A percentile compares a stretch with the other conserved stretches of the same genome.
Evolutionary conservation across 2,888 invertebrate species (phyloP).

Genomic region (Liodrosophila aerea): DNA sequence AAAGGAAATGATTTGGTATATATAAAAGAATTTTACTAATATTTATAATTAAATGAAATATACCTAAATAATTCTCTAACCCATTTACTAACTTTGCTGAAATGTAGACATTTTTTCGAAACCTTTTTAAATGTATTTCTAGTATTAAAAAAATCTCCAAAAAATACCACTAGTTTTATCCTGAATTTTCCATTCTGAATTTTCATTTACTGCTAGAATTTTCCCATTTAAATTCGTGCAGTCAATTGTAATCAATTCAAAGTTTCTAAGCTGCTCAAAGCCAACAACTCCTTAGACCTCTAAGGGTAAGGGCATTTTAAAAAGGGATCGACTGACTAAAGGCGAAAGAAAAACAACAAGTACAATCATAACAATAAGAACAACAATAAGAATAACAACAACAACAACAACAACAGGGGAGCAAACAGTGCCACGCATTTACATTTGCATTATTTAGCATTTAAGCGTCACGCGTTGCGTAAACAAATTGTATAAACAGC

Average conservation of each 20-base stretch:
- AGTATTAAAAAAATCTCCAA: no score
- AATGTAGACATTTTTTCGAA: no score
- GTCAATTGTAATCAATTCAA: no score
- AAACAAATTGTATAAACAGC: conserved; percentile 74
- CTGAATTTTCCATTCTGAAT: no score
- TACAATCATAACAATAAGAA: conserved; percentile 11
- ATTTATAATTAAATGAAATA: no score
- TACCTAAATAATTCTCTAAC: no score
- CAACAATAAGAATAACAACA: conserved; percentile 9
- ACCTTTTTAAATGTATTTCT: no score
- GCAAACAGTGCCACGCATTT: conserved; percentile 68
- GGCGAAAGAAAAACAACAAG: conserved; percentile 36
- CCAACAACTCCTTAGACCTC: conserved; percentile 10
- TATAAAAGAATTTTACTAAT: no score
- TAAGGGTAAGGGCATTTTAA: conserved; percentile 25
- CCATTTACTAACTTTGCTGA: no score
- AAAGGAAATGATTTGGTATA: background rate
- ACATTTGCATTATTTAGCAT: conserved; percentile 78
- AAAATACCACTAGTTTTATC: no score
- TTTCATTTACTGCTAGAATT: no score
- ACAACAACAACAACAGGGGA: background rate
- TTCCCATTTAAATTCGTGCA: background rate
- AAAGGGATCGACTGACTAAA: conserved; percentile 45
- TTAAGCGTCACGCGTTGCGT: conserved; percentile 78
- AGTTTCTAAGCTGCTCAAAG: conserved; percentile 1